Conservation (phyloP, 2,888 invertebrate species). For the Stenichneumon culpator region DNA sequence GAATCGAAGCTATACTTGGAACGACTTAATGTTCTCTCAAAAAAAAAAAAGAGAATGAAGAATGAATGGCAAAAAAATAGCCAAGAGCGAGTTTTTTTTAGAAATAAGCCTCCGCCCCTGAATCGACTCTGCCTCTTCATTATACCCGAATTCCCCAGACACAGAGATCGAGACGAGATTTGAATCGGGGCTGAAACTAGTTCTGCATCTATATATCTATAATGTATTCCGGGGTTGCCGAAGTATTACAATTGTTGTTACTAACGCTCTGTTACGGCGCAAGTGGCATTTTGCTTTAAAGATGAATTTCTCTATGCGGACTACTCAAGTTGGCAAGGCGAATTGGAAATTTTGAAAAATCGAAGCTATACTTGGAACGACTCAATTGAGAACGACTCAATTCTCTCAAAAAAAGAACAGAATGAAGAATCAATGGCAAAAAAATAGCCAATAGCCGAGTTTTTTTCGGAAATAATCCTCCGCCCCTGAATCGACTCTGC, state of each 20-base stretch:
- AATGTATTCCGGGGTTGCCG: background rate
- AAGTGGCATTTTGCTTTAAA: background rate
- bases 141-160: constrained; percentile 29
- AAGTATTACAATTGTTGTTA: background rate
- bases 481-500: constrained; percentile 2
- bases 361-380: too few relatives aligned
- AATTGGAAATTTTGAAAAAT: too few relatives aligned
- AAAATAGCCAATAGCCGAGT: background rate
- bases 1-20: too few relatives aligned
- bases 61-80: too few relatives aligned
- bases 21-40: too few relatives aligned
- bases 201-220: background rate
- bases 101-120: constrained; percentile 3
- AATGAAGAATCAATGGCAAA: too few relatives aligned
- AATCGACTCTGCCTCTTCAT: constrained; percentile 27
- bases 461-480: constrained; percentile 18
- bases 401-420: too few relatives aligned
- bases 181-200: constrained; percentile 22
- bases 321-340: background rate
- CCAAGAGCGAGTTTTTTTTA: background rate
- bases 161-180: constrained; percentile 8
- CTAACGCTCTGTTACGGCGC: background rate
- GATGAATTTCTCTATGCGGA: background rate
- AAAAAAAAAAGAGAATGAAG: too few relatives aligned
- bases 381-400: too few relatives aligned